Conservation (phyloP, 1,140 invertebrate genomes). For the Papilio machaon region DNA sequence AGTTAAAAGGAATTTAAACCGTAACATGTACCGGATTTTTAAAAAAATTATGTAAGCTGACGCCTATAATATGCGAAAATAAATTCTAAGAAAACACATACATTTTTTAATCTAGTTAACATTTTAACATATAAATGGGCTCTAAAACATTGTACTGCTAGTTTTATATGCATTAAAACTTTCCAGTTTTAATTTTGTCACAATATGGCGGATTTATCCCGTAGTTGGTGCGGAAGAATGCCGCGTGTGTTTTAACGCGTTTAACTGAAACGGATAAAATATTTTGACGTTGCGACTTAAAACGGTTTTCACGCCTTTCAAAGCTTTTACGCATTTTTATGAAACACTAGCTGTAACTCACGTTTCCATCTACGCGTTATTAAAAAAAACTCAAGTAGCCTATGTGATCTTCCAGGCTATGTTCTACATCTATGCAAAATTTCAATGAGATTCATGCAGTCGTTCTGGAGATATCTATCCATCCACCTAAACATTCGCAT, state of each 20-base stretch:
- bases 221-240: slow-evolving; percentile 36
- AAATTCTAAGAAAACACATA: not conserved
- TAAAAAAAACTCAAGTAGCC: no score
- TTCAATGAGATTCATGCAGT: no score
- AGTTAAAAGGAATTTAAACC: slow-evolving; percentile 28
- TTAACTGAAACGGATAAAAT: slow-evolving; percentile 24
- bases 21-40: slow-evolving; percentile 13
- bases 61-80: not conserved
- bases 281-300: slow-evolving; percentile 17
- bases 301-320: not conserved
- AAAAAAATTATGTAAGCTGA: slow-evolving; percentile 8
- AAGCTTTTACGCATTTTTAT: not conserved
- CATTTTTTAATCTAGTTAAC: not conserved
- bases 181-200: slow-evolving; percentile 28
- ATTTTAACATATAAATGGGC: no score
- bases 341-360: not conserved
- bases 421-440: no score
- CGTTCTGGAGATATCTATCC: no score
- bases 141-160: not conserved
- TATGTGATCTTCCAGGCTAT: no score
- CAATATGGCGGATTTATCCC: slow-evolving; percentile 34
- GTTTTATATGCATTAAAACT: slow-evolving; percentile 17
- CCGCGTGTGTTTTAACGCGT: slow-evolving; percentile 31
- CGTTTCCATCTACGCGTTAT: no score
- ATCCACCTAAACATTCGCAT: no score